Base-by-base conservation (phyloP, 92 coral and sea anemone genomes). In the Porites lobata region DNA sequence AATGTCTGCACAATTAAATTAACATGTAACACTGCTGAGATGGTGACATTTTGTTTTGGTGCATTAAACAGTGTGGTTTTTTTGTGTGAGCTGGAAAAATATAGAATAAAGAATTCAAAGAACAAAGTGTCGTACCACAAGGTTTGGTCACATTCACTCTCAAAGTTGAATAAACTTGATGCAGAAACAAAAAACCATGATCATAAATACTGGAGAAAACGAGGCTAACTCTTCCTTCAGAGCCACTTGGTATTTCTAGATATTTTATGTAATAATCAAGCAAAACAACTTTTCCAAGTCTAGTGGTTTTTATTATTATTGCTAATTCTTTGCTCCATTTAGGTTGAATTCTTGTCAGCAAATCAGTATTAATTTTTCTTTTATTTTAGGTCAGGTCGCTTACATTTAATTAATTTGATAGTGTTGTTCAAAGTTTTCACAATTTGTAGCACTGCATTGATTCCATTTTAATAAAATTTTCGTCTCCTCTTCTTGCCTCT, bases 381-480 rank as follows among this genome's bases (percentile, higher is more conserved):
- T 3, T 7, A 21, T 10, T 76, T 76, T 59, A 76, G 81, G 29
- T 26, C 47, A 38, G 47, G 53, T 51, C 53, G 24, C 22, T 59
- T 58, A 26, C 52, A 58, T 58, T 77, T 57, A 59, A 38, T 38
- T 38, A 38, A 77, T 77, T 29, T 77, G 18, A 8, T 51, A 57
- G 81, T 76, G 66, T 77, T 18, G 24, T 14, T 62, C 14, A 18
- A 24, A 50, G 66, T 68, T 58, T 59, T 59, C 50, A 61, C 21
- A 77, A 57, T 57, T 77, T 77, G 69, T n/a, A 11, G 52, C 81
- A 77, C 58, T n/a, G 43, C 9, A 59, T 15, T 59, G 81, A 58
- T 51, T 38, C 15, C 57, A 77, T 77, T 77, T 77, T 77, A 77
- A 77, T 77, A 57, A 77, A 71, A 77, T 10, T 59, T 24, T 52